phyloP scores from a whole-genome alignment of 1,140 invertebrate genomes.

The Manduca sexta region DNA sequence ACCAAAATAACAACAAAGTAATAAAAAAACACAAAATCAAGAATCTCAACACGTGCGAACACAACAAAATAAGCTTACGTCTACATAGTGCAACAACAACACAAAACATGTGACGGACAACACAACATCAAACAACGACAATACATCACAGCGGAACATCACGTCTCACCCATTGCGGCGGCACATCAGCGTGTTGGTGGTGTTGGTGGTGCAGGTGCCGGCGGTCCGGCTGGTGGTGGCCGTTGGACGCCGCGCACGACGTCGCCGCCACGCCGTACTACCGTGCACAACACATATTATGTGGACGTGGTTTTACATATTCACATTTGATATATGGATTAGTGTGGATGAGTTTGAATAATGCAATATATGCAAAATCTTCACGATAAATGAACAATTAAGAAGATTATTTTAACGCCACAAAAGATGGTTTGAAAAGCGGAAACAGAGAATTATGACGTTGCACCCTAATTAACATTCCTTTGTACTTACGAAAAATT shows the following conservation, averaged over 20 bases:
- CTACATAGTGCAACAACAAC: too few relatives aligned
- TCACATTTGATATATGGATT: too few relatives aligned
- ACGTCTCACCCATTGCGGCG: slow-evolving; percentile 60
- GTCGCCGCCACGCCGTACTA: slow-evolving; percentile 68
- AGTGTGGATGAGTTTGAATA: too few relatives aligned
- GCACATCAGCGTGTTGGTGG: slow-evolving; percentile 62
- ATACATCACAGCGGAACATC: slow-evolving; percentile 2
- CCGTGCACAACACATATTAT: slow-evolving; percentile 6
- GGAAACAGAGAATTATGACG: too few relatives aligned
- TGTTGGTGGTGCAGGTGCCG: slow-evolving; percentile 51
- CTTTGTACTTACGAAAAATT: too few relatives aligned
- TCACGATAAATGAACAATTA: too few relatives aligned
- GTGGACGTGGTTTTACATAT: background rate
- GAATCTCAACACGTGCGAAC: background rate
- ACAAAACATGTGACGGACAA: background rate
- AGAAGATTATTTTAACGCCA: too few relatives aligned
- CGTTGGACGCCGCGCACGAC: slow-evolving; percentile 59
- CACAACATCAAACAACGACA: slow-evolving; percentile 8
- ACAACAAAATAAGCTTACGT: background rate
- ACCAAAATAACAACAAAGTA: too few relatives aligned
- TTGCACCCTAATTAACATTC: too few relatives aligned
- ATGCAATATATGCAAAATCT: too few relatives aligned
- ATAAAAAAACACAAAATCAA: slow-evolving; percentile 1
- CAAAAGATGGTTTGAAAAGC: too few relatives aligned
- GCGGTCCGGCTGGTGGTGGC: slow-evolving; percentile 58